phyloP scores from a whole-genome alignment of 2,113 vertebrate genomes.

The Galemys pyrenaicus region DNA sequence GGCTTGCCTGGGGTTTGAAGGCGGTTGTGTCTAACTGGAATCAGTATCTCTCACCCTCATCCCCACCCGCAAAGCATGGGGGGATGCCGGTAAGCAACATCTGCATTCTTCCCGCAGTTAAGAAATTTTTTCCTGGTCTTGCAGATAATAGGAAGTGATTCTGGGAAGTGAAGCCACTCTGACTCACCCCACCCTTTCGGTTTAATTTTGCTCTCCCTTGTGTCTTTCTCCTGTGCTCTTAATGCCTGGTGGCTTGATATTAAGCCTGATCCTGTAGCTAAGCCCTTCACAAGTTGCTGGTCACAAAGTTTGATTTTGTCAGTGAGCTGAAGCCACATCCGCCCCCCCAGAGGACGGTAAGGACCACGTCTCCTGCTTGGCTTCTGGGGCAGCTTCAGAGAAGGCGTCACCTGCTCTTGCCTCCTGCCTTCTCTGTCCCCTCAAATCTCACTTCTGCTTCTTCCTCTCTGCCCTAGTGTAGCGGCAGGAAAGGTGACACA shows the following conservation, averaged over 20 bases:
- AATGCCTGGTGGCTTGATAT: not conserved
- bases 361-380: not conserved
- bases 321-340: not conserved
- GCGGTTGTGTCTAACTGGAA: not conserved
- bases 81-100: not conserved
- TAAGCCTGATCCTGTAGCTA: not conserved
- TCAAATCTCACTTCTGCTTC: not conserved
- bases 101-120: not conserved
- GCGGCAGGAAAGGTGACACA: too few relatives aligned
- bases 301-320: not conserved
- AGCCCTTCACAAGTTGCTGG: not conserved
- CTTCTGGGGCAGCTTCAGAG: not conserved
- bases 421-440: not conserved
- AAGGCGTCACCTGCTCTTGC: not conserved
- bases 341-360: not conserved
- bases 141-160: constrained; percentile 17
- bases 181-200: not conserved
- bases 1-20: not conserved
- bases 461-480: too few relatives aligned
- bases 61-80: not conserved
- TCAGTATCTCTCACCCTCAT: not conserved
- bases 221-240: not conserved
- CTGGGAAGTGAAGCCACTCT: not conserved
- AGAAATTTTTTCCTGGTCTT: constrained; percentile 12
- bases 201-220: not conserved